Conservation (phyloP, 2,888 invertebrate genomes). For the Tromatobia lineatoria region DNA sequence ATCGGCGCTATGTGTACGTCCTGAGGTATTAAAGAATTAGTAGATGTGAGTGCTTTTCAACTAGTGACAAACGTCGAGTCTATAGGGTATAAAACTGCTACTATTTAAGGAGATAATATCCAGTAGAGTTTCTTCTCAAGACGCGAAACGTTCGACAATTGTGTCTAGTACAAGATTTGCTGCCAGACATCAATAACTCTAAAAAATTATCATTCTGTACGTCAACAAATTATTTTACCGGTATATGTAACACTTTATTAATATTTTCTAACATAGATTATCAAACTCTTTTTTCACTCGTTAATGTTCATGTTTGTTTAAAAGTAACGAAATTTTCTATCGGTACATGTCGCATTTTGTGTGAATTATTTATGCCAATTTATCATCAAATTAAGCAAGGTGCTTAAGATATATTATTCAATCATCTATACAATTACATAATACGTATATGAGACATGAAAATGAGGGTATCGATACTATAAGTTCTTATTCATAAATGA, state of each 20-base stretch:
- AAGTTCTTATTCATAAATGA: too few relatives aligned
- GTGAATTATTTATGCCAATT: too few relatives aligned
- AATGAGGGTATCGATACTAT: too few relatives aligned
- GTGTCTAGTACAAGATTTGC: background rate
- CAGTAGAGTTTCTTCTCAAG: slow-evolving; percentile 9
- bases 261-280: background rate
- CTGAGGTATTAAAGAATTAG: slow-evolving; percentile 18
- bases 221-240: background rate
- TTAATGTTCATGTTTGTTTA: too few relatives aligned
- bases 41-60: slow-evolving; percentile 4
- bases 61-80: background rate
- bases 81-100: slow-evolving; percentile 18
- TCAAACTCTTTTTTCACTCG: slow-evolving; percentile 11
- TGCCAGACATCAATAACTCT: background rate
- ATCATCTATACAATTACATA: too few relatives aligned
- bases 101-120: slow-evolving; percentile 15
- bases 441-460: too few relatives aligned
- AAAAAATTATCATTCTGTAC: background rate
- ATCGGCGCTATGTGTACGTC: background rate
- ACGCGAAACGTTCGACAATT: slow-evolving; percentile 23
- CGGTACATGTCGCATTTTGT: too few relatives aligned
- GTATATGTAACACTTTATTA: background rate
- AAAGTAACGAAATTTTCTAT: too few relatives aligned
- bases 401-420: too few relatives aligned
- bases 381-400: too few relatives aligned